These are phyloP conservation scores for Tenthredo distinguenda DNA, from an alignment of 2,888 invertebrate species.

Conservation along the genomic window DNA sequence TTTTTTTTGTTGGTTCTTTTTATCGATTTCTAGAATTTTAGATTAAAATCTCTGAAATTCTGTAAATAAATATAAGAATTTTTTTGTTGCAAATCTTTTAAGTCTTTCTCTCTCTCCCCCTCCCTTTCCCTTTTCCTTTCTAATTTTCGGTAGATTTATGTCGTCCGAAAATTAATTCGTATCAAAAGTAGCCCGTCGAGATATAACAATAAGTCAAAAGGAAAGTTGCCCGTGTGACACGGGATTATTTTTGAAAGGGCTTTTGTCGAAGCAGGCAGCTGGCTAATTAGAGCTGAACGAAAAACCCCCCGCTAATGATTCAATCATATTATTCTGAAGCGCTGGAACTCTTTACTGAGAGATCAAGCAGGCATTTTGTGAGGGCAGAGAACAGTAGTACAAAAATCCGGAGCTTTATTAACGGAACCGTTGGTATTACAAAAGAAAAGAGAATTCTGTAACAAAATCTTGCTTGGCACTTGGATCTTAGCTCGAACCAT, in stretches of 20 bases:
- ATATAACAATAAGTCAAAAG: background rate
- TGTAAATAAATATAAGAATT: slow-evolving; percentile 54
- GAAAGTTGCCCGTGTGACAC: background rate
- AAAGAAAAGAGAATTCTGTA: background rate
- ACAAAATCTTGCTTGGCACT: background rate
- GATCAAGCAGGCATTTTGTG: background rate
- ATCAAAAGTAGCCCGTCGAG: background rate
- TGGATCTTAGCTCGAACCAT: background rate
- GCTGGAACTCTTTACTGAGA: background rate
- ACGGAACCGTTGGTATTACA: background rate
- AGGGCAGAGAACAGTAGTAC: background rate
- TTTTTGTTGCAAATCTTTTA: slow-evolving; percentile 3
- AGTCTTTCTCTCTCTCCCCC: background rate
- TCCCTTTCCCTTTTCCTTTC: background rate
- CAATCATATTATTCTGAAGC: background rate
- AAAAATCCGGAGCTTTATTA: background rate
- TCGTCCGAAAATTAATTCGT: background rate
- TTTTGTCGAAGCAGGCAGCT: background rate
- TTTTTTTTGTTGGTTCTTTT: slow-evolving; percentile 24
- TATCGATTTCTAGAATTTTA: background rate
- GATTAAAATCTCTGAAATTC: slow-evolving; percentile 49
- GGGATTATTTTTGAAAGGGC: background rate
- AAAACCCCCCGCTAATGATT: background rate
- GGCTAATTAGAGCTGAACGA: background rate
- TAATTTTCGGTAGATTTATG: background rate